A percentile compares a stretch with the other conserved stretches of the same genome.
Conservation (phyloP, 2,888 invertebrate species). For the Carabus problematicus region DNA sequence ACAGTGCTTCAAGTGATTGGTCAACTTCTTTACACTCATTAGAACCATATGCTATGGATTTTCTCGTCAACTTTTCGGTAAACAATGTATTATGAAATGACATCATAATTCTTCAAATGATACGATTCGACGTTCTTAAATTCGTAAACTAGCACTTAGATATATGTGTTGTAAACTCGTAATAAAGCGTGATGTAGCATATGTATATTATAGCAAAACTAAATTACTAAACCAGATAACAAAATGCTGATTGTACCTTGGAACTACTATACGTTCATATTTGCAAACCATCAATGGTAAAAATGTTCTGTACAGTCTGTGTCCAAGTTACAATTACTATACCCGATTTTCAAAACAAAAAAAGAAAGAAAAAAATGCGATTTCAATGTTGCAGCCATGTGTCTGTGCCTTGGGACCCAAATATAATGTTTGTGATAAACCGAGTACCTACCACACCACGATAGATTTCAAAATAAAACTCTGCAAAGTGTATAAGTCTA, state of each 20-base stretch:
- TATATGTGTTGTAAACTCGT: constrained; percentile 38
- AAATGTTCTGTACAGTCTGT: not conserved
- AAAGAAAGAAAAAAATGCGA: constrained; percentile 47
- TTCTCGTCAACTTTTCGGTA: constrained; percentile 32
- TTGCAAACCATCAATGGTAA: not conserved
- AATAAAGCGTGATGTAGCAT: constrained; percentile 31
- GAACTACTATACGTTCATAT: not conserved
- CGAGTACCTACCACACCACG: constrained; percentile 58
- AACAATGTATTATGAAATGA: constrained; percentile 17
- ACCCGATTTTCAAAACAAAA: constrained; percentile 16
- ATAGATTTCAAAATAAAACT: constrained; percentile 57
- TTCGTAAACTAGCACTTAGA: constrained; percentile 29
- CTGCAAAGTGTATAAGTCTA: constrained; percentile 34
- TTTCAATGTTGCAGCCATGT: constrained; percentile 57
- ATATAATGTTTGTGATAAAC: constrained; percentile 58
- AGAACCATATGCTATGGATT: not conserved
- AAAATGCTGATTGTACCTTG: not conserved
- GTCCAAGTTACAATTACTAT: constrained; percentile 28
- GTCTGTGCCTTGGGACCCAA: constrained; percentile 59
- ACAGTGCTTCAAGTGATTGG: not conserved
- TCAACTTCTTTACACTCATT: not conserved
- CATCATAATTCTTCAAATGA: constrained; percentile 1
- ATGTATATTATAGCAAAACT: not conserved
- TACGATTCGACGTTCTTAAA: constrained; percentile 27
- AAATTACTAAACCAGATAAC: constrained; percentile 1